A percentile compares a stretch with the other conserved stretches of the same genome.
Evolutionary conservation across 2,797 vertebrate species (phyloP).

Genomic region (Varecia variegata): DNA sequence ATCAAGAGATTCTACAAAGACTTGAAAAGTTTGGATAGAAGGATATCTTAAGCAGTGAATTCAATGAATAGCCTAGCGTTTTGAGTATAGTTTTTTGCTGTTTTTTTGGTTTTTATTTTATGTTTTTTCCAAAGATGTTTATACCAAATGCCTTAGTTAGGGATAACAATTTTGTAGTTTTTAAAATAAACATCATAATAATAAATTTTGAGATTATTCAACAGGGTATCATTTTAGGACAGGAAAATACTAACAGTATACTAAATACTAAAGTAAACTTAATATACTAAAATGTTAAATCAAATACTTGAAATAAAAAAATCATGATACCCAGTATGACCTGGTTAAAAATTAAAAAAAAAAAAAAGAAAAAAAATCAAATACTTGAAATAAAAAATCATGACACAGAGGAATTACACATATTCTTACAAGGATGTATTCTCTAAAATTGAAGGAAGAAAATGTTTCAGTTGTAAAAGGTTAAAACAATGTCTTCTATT

Average conservation of each 20-base stretch:
- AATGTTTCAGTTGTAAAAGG: background rate
- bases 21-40: background rate
- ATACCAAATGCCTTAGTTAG: background rate
- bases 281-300: background rate
- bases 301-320: rapidly evolving
- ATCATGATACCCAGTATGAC: background rate
- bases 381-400: background rate
- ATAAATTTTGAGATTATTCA: background rate
- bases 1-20: background rate
- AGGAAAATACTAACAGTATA: background rate
- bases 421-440: background rate
- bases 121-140: background rate
- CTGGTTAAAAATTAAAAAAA: no score
- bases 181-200: background rate
- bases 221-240: background rate
- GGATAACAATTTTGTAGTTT: background rate
- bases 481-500: background rate
- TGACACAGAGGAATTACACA: background rate
- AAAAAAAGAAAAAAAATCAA: background rate
- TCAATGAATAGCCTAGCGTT: background rate
- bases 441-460: background rate
- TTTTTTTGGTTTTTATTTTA: background rate
- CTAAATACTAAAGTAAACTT: background rate
- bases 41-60: background rate
- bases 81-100: background rate